phyloP scores from a whole-genome alignment of 64 coral and sea anemone genomes.

The Pachyseris speciosa region DNA sequence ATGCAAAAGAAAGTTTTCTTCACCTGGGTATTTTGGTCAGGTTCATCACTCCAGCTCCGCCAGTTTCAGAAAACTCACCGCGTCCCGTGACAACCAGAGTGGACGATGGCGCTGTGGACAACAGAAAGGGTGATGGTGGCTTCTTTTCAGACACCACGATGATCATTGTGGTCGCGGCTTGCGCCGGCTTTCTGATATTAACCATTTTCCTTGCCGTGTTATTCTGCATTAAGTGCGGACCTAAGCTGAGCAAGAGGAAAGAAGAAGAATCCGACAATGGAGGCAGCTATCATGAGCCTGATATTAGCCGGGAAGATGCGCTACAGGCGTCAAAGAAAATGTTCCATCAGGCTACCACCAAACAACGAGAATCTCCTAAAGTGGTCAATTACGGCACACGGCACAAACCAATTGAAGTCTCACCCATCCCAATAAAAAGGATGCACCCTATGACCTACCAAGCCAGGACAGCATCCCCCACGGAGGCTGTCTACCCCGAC shows the following conservation, averaged over 20 bases:
- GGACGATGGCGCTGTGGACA: not conserved
- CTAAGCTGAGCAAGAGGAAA: slow-evolving; percentile 6
- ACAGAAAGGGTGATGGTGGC: slow-evolving; percentile 2
- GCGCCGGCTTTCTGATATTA: slow-evolving; percentile 65
- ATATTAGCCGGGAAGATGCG: slow-evolving; percentile 87
- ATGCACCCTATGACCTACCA: slow-evolving; percentile 39
- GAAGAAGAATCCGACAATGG: not conserved
- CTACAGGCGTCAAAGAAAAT: slow-evolving; percentile 92
- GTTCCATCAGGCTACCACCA: slow-evolving; percentile 82
- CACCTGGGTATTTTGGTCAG: slow-evolving; percentile 21
- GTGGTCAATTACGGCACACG: not conserved
- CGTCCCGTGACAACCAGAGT: not conserved
- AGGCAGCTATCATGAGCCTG: slow-evolving; percentile 73
- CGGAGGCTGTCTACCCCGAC: slow-evolving; percentile 11
- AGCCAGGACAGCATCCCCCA: slow-evolving; percentile 10
- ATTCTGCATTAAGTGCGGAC: slow-evolving; percentile 61
- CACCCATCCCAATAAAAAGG: slow-evolving; percentile 63
- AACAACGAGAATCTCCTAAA: slow-evolving; percentile 40
- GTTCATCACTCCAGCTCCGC: not conserved
- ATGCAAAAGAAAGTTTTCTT: slow-evolving; percentile 27
- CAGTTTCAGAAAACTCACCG: not conserved
- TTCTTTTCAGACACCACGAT: slow-evolving; percentile 61
- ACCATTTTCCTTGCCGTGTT: slow-evolving; percentile 46
- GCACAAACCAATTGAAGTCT: slow-evolving; percentile 29
- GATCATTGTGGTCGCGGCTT: slow-evolving; percentile 71